These are phyloP conservation scores for Torymus aiolomorphi DNA, from an alignment of 2,888 invertebrate species.

Conservation along the genomic window DNA sequence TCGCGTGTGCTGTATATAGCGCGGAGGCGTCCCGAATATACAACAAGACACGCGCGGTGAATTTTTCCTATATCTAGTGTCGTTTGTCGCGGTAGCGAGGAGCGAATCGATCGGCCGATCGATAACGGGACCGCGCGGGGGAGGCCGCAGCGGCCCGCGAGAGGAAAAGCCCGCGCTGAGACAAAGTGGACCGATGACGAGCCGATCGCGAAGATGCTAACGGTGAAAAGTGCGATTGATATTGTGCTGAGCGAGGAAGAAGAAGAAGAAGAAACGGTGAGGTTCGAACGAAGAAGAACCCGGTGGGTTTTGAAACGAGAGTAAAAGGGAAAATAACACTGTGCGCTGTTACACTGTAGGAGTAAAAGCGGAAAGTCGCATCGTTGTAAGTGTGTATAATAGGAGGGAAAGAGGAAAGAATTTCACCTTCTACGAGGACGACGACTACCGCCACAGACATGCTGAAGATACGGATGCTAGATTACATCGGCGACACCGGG, in stretches of 20 bases:
- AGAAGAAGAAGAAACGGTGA: no score
- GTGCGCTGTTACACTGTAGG: neutral
- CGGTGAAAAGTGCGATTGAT: no score
- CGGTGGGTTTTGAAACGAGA: no score
- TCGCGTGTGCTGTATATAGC: no score
- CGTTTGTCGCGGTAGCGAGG: no score
- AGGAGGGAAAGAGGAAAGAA: neutral
- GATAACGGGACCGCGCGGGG: neutral
- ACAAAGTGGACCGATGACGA: no score
- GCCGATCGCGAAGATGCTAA: no score
- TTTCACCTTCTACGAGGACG: neutral
- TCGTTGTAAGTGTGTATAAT: neutral
- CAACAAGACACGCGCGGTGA: slow-evolving; percentile 18
- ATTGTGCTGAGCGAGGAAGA: no score
- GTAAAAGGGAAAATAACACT: no score
- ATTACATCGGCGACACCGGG: slow-evolving; percentile 74
- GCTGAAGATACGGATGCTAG: slow-evolving; percentile 74
- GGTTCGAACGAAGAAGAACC: no score
- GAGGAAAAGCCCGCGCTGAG: no score
- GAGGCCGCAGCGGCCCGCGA: neutral
- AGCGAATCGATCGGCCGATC: neutral
- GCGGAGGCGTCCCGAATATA: slow-evolving; percentile 39
- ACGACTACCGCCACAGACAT: slow-evolving; percentile 59
- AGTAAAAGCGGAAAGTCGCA: neutral
- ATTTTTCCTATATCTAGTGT: neutral